phyloP scores from a whole-genome alignment of 2,888 invertebrate genomes.

The Aethes cnicana region DNA sequence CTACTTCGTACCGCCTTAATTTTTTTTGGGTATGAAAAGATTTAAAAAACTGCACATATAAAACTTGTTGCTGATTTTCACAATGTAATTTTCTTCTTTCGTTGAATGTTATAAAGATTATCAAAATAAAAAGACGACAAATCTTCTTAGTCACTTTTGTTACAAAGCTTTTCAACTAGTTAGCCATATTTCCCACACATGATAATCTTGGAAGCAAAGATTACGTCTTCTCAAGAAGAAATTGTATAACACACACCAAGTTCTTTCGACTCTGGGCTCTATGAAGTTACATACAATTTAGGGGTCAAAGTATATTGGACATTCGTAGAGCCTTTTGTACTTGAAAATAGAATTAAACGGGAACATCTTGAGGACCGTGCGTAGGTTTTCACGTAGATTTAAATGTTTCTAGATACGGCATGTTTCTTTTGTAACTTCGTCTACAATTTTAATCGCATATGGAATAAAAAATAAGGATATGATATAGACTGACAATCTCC shows the following conservation, averaged over 20 bases:
- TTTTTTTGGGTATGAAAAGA: no score
- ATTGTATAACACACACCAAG: slow-evolving; percentile 42
- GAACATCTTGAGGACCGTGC: slow-evolving; percentile 44
- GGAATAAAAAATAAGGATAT: no score
- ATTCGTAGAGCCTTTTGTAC: slow-evolving; percentile 40
- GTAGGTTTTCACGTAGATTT: slow-evolving; percentile 44
- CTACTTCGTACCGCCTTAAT: no score
- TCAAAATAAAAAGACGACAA: no score
- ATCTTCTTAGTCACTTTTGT: no score
- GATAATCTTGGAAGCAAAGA: slow-evolving; percentile 39
- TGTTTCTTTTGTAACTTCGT: no score
- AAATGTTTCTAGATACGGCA: slow-evolving; percentile 10
- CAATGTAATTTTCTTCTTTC: no score
- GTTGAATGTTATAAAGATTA: no score
- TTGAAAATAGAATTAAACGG: slow-evolving; percentile 52
- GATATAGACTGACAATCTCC: no score
- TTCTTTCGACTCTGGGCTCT: neutral
- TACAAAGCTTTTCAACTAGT: neutral
- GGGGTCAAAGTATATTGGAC: slow-evolving; percentile 12
- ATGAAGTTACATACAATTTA: neutral
- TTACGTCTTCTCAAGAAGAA: slow-evolving; percentile 42
- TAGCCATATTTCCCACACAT: slow-evolving; percentile 40
- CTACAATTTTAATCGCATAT: no score
- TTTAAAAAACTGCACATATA: no score
- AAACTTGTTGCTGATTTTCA: no score